A percentile compares a stretch with the other conserved stretches of the same genome.
phyloP scores from a whole-genome alignment of 2,888 invertebrate genomes.

The Cryptus viduatorius region DNA sequence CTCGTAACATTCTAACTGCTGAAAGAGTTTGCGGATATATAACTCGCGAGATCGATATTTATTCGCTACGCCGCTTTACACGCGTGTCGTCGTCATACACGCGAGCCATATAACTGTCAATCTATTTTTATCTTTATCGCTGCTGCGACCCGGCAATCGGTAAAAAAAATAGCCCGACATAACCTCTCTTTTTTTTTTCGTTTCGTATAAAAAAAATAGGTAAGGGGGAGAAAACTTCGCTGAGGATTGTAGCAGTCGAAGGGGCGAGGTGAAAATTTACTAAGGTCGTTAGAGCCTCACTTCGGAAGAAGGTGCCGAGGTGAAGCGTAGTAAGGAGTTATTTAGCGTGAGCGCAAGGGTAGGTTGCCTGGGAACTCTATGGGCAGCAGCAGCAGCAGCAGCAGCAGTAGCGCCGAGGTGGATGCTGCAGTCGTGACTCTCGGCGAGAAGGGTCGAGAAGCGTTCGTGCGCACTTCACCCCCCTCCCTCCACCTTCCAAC shows the following conservation, averaged over 20 bases:
- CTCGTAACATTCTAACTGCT: neutral
- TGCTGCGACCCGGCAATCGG: conserved; percentile 1
- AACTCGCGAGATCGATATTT: conserved; percentile 34
- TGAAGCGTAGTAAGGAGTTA: conserved; percentile 44
- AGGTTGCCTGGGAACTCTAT: conserved; percentile 24
- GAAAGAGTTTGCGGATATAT: neutral
- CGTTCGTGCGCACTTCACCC: conserved; percentile 54
- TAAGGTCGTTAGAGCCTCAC: conserved; percentile 53
- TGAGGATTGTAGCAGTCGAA: neutral
- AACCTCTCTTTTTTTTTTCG: neutral
- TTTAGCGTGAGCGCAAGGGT: conserved; percentile 28
- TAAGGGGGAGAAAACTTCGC: neutral
- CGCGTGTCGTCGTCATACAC: conserved; percentile 27
- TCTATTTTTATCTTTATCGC: conserved; percentile 49
- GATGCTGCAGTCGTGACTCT: conserved; percentile 55
- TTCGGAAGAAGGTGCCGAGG: conserved; percentile 39
- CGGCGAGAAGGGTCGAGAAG: conserved; percentile 44
- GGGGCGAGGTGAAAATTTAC: conserved; percentile 46
- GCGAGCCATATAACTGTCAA: conserved; percentile 15
- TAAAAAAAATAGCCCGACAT: neutral
- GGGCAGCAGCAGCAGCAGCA: conserved; percentile 10
- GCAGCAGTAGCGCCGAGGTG: conserved; percentile 29
- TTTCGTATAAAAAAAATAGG: neutral
- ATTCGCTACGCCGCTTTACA: conserved; percentile 18
- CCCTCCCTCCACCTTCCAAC: neutral